Percentiles rank a stretch among this genome's conserved stretches.
Evolutionary conservation across 2,113 vertebrate genomes (phyloP).

Genomic region (Martes martes): DNA sequence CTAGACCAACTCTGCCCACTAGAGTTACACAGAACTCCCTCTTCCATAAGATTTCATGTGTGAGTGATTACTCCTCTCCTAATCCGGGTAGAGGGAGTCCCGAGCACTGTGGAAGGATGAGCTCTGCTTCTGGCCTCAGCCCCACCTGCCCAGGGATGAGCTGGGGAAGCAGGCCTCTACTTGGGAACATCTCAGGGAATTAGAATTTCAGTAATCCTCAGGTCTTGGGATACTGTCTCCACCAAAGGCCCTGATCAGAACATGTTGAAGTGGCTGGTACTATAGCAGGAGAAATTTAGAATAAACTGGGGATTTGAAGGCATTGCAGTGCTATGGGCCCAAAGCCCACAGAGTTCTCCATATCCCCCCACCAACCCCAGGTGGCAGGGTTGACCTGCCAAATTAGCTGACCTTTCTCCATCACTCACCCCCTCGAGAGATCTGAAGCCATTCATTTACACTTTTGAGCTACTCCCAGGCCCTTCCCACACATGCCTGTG

Average conservation of each 20-base stretch:
- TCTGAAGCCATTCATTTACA: background rate
- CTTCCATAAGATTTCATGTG: background rate
- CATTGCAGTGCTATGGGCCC: background rate
- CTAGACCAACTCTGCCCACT: background rate
- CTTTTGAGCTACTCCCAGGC: background rate
- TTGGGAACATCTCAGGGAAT: background rate
- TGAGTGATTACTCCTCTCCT: background rate
- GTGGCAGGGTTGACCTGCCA: background rate
- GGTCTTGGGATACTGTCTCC: background rate
- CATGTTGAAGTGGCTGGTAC: background rate
- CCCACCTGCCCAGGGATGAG: background rate
- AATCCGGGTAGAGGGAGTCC: background rate
- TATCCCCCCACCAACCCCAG: background rate
- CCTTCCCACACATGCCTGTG: background rate
- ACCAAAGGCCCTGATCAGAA: background rate
- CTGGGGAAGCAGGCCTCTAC: background rate
- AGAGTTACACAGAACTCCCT: background rate
- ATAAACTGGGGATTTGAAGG: background rate
- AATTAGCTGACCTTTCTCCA: background rate
- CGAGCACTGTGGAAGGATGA: background rate
- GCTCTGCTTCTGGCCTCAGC: background rate
- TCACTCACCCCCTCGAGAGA: background rate
- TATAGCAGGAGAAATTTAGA: background rate
- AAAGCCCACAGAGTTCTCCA: background rate
- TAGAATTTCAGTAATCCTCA: background rate